Evolutionary conservation across 2,113 vertebrate species (phyloP).

Genomic region (Chloroceryle aenea): DNA sequence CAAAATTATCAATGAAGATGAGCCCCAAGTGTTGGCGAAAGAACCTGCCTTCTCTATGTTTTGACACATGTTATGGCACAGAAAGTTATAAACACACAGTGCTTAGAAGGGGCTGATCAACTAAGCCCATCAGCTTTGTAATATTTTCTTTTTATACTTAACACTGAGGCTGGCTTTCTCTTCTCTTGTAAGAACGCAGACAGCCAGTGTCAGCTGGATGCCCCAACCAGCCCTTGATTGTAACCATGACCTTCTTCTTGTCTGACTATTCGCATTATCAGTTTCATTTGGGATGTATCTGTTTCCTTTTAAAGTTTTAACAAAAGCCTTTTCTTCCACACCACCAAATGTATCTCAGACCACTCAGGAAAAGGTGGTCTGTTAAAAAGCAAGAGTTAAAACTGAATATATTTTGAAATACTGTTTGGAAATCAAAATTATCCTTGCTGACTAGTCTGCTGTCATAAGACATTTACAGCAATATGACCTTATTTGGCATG

Average conservation of each 20-base stretch:
- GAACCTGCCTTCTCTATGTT: neutral
- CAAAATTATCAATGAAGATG: neutral
- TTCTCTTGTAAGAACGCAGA: neutral
- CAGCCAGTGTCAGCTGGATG: neutral
- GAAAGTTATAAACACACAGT: neutral
- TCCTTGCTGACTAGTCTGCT: neutral
- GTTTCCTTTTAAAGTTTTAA: neutral
- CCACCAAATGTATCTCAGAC: neutral
- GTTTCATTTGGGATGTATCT: neutral
- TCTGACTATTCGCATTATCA: neutral
- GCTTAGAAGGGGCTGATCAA: neutral
- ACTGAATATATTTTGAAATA: neutral
- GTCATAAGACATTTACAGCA: neutral
- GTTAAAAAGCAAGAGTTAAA: neutral
- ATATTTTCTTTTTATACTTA: neutral
- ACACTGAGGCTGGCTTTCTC: neutral
- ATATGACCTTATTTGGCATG: neutral
- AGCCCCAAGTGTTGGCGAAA: neutral
- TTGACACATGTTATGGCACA: neutral
- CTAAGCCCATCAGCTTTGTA: neutral
- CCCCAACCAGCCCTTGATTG: neutral
- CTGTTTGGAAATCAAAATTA: neutral
- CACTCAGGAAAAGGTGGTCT: neutral
- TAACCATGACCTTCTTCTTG: neutral
- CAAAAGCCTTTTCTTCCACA: neutral